Base-by-base conservation (phyloP, 2,888 invertebrate species). In the Caprella mutica region DNA sequence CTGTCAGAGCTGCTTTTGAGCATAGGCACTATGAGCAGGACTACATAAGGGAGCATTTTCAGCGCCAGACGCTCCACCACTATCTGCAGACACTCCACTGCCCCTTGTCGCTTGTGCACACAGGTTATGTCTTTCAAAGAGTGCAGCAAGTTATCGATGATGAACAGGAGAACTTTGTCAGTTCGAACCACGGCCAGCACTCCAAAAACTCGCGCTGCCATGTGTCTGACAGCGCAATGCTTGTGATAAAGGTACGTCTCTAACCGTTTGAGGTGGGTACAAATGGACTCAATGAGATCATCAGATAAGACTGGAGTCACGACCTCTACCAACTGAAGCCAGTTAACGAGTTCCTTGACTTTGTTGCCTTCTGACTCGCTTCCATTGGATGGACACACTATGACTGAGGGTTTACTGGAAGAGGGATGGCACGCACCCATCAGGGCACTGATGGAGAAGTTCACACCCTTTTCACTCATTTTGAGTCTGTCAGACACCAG, bases 1-100 rank as follows among this genome's bases (percentile, higher is more conserved):
- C 86, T 86, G 77, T 96, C 94, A 70, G 89, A 90, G 93, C 96
- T 96, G 27, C 92, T 79, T 1, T 84, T 86, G n/a, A 97, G 76
- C 52, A 96, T 75, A 1, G 94, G 94, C 64, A 96, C 85, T 68
- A 94, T 85, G 53, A 96, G 80, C 43, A 94, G 76, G 48, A 90
- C 90, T 50, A 92, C 87, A 72, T 88, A 94, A 0, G 94, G 93
- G 66, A 96, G 85, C 56, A 93, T 81, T 59, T 83, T 79, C 58
- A 93, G 80, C 67, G 88, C 87, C 65, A 96, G 75, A 64, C 81
- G 81, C 64, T 93, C 91, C 12, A 93, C 85, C 59, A 89, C 82
- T 67, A 88, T 83, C 60, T 86, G 82, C 30, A 96, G 74, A 8
- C 87, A 82, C 74, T 96, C 94, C 0, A 88, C 84, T n/a, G 91